Conservation (phyloP, 2,888 invertebrate genomes). For the Oeneis ivallda region DNA sequence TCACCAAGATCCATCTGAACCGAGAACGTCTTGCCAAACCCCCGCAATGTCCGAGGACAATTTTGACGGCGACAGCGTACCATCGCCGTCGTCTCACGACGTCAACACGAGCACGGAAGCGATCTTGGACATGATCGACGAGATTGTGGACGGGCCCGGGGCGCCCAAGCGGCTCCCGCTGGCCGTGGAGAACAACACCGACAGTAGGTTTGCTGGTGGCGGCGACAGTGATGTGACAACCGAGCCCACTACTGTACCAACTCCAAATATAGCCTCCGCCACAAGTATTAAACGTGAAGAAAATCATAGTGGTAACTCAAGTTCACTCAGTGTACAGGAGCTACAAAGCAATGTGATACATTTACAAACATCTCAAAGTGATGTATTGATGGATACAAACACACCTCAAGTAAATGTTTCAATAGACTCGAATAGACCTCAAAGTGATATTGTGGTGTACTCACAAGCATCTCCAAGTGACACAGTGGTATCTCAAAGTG, state of each 20-base stretch:
- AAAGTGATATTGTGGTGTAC: constrained; percentile 13
- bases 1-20: constrained; percentile 62
- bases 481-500: constrained; percentile 5
- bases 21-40: constrained; percentile 60
- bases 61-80: constrained; percentile 74
- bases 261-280: constrained; percentile 40
- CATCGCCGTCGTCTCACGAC: constrained; percentile 73
- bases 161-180: constrained; percentile 66
- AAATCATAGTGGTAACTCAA: constrained; percentile 40
- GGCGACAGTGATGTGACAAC: constrained; percentile 31
- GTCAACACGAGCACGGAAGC: constrained; percentile 78
- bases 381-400: constrained; percentile 16
- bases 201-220: constrained; percentile 34
- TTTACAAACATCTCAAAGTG: constrained; percentile 15
- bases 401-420: neutral
- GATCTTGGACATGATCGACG: constrained; percentile 79
- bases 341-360: constrained; percentile 41
- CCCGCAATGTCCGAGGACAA: constrained; percentile 73
- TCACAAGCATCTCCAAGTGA: neutral
- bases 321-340: constrained; percentile 39
- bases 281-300: constrained; percentile 53
- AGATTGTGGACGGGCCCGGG: constrained; percentile 74
- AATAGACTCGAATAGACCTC: neutral
- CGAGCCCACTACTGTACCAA: constrained; percentile 31
- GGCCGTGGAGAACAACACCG: constrained; percentile 40